Evolutionary conservation across 1,140 invertebrate genomes (phyloP), one percentile per base, ranked within the genome.

Genomic region (Vollenhovia emeryi): DNA sequence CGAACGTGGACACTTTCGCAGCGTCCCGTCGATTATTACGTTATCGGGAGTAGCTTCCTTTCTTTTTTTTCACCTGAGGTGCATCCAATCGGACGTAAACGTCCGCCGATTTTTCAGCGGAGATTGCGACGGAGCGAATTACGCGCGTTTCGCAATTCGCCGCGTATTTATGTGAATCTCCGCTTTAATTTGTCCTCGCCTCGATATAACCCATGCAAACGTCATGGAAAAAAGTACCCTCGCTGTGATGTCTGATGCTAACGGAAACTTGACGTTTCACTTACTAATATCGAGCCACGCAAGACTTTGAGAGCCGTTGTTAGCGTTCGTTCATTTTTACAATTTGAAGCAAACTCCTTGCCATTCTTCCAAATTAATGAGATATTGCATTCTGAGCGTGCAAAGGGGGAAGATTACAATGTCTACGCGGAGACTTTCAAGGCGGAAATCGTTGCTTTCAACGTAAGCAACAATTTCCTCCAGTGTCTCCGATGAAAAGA

Each of bases 41-140:
- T 82, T 59, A 82, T 57, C 62, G 62, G 13, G 3, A 40, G 27
- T 18, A 9, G 36, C 30, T 76, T 0, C 11, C 45, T 11, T 27
- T n/a, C n/a, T n/a, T 27, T 52, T 2, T 76, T 48, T 50, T 66
- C 45, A 66, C n/a, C 40, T 43, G 5, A 40, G 6, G 43, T 24
- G 18, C 50, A 45, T 18, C 9, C 36, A 57, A 71, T 82, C 36
- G 64, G 13, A 71, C 59, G n/a, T 40, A 71, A 73, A 82, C 45
- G 59, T 59, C 78, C 50, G 36, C 15, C 8, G 24, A 21, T 21
- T 52, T n/a, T 27, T 80, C 50, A 24, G 15, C 64, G 66, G 50
- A 82, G 66, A 82, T 82, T 71, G 36, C 66, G 18, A 18, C 33
- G 33, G 11, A 15, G 4, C 2, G 27, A 71, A 55, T 57, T 55